Percentiles rank a stretch among this genome's conserved stretches.
phyloP scores from a whole-genome alignment of 2,888 invertebrate species.

The Pheosia tremula region DNA sequence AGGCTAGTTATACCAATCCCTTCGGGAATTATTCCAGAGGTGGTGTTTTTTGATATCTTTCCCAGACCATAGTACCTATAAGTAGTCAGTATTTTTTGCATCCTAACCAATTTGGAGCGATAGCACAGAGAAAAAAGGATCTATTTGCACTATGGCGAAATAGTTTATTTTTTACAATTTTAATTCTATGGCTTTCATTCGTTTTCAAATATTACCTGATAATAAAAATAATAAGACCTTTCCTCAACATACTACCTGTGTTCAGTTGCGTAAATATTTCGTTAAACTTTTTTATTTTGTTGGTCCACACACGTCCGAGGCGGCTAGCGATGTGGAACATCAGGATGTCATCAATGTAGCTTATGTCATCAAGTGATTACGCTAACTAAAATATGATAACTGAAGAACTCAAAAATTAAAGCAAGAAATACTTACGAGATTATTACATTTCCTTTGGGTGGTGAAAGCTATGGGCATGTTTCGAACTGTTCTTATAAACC shows the following conservation, averaged over 20 bases:
- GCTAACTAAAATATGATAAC: constrained; percentile 22
- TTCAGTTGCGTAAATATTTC: not conserved
- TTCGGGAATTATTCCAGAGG: too few relatives aligned
- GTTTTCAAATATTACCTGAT: not conserved
- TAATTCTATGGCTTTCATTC: not conserved
- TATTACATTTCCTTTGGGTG: not conserved
- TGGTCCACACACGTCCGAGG: not conserved
- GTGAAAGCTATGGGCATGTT: too few relatives aligned
- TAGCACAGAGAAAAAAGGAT: too few relatives aligned
- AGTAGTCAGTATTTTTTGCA: too few relatives aligned
- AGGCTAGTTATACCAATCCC: too few relatives aligned
- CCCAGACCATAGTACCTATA: too few relatives aligned
- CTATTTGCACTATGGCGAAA: too few relatives aligned
- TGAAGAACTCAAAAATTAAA: constrained; percentile 17
- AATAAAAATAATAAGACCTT: too few relatives aligned
- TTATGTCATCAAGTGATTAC: constrained; percentile 19
- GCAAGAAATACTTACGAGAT: constrained; percentile 5
- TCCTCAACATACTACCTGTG: not conserved
- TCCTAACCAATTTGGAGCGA: too few relatives aligned
- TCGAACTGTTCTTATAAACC: too few relatives aligned
- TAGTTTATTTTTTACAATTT: too few relatives aligned
- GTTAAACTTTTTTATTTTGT: not conserved
- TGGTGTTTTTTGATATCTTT: too few relatives aligned
- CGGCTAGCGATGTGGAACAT: not conserved
- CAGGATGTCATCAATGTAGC: constrained; percentile 9